These are phyloP conservation scores for Eurytoma adleriae DNA, from an alignment of 2,888 invertebrate genomes.

Conservation along the genomic window DNA sequence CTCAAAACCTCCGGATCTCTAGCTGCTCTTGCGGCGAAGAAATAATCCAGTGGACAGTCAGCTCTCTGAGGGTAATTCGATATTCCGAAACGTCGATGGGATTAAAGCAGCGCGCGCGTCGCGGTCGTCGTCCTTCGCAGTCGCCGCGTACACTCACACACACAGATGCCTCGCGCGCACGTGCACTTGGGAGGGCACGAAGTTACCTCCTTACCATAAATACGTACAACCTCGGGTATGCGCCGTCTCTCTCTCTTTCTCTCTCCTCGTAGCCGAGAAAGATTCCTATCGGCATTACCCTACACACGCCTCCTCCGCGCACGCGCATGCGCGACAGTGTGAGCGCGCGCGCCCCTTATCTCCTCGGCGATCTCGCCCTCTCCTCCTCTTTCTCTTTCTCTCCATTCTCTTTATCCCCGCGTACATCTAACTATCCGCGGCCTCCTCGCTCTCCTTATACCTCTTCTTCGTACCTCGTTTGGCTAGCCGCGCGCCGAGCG, in stretches of 20 bases:
- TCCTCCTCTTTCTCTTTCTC: constrained; percentile 56
- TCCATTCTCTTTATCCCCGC: constrained; percentile 50
- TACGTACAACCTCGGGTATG: constrained; percentile 40
- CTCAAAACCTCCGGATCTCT: too few species aligned
- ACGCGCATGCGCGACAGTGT: background rate
- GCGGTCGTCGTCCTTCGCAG: constrained; percentile 24
- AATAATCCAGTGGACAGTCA: too few species aligned
- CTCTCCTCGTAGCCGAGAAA: constrained; percentile 38
- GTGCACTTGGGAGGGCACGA: constrained; percentile 28
- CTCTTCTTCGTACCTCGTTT: constrained; percentile 39
- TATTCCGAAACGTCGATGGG: constrained; percentile 44
- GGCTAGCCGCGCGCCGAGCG: constrained; percentile 2
- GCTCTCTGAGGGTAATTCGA: constrained; percentile 25
- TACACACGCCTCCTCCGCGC: constrained; percentile 43
- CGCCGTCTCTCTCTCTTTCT: constrained; percentile 5
- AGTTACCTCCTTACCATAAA: constrained; percentile 50
- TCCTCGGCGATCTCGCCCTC: constrained; percentile 40
- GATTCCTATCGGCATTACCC: constrained; percentile 56
- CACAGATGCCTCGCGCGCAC: background rate
- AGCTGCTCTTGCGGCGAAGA: too few species aligned
- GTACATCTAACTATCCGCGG: constrained; percentile 42
- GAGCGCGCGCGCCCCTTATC: constrained; percentile 40
- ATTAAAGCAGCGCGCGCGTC: background rate
- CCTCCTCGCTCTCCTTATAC: constrained; percentile 29
- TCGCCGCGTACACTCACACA: background rate